phyloP scores from a whole-genome alignment of 2,113 vertebrate genomes.

The Microcebus jonahi region DNA sequence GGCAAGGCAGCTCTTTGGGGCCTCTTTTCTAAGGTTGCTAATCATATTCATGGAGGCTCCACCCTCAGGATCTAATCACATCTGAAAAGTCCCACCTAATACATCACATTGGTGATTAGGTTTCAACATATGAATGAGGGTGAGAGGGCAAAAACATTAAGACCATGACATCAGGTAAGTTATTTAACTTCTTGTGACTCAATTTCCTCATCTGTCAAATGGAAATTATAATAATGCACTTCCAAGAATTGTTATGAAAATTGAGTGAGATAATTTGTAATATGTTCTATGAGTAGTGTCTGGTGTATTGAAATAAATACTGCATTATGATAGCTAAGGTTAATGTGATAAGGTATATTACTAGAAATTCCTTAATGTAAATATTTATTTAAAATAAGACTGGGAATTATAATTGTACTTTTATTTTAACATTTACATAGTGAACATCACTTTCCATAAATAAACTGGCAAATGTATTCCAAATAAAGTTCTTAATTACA shows the following conservation, averaged over 20 bases:
- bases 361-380: conserved; percentile 24
- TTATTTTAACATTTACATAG: conserved; percentile 28
- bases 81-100: not conserved
- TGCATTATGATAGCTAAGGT: not conserved
- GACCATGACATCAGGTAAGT: not conserved
- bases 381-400: conserved; percentile 49
- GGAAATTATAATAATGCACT: not conserved
- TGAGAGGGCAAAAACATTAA: not conserved
- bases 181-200: not conserved
- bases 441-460: not conserved
- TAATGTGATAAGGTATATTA: not conserved
- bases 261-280: not conserved
- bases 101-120: not conserved
- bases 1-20: not conserved
- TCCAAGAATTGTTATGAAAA: not conserved
- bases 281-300: not conserved
- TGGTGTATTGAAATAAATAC: not conserved
- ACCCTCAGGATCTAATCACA: not conserved
- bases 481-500: conserved; percentile 74
- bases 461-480: conserved; percentile 61
- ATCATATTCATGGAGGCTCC: not conserved
- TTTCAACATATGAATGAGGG: not conserved
- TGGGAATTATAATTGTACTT: not conserved
- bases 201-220: not conserved
- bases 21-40: not conserved